Evolutionary conservation across 2,888 invertebrate genomes (phyloP).

Genomic region (Lasioglossum pauxillum): DNA sequence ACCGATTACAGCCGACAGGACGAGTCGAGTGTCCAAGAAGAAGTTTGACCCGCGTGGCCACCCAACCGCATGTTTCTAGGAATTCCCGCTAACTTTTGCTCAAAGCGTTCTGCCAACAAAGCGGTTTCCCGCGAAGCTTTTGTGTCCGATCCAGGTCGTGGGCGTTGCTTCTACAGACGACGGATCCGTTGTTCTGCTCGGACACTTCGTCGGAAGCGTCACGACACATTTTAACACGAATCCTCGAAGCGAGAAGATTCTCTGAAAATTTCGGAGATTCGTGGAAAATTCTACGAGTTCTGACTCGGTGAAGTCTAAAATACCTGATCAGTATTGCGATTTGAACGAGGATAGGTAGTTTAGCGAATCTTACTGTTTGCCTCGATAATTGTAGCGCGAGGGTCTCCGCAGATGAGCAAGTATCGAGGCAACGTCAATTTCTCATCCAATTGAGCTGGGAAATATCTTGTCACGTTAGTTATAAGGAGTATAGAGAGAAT

Average conservation of each 20-base stretch:
- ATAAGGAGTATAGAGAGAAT: too few relatives aligned
- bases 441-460: not conserved
- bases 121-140: constrained; percentile 51
- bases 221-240: not conserved
- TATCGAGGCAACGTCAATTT: not conserved
- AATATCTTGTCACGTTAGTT: not conserved
- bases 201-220: constrained; percentile 6
- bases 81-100: constrained; percentile 24
- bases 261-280: not conserved
- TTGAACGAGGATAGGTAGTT: too few relatives aligned
- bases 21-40: not conserved
- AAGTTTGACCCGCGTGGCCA: not conserved
- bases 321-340: not conserved
- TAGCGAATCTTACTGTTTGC: too few relatives aligned
- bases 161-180: constrained; percentile 37
- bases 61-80: constrained; percentile 42
- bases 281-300: not conserved
- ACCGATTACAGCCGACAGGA: not conserved
- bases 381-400: not conserved
- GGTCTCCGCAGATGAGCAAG: not conserved
- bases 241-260: not conserved
- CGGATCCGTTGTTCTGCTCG: constrained; percentile 24
- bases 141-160: constrained; percentile 44
- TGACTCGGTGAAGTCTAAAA: not conserved
- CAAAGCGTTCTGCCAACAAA: not conserved